phyloP scores from a whole-genome alignment of 2,113 vertebrate species.

The Pangasianodon gigas region DNA sequence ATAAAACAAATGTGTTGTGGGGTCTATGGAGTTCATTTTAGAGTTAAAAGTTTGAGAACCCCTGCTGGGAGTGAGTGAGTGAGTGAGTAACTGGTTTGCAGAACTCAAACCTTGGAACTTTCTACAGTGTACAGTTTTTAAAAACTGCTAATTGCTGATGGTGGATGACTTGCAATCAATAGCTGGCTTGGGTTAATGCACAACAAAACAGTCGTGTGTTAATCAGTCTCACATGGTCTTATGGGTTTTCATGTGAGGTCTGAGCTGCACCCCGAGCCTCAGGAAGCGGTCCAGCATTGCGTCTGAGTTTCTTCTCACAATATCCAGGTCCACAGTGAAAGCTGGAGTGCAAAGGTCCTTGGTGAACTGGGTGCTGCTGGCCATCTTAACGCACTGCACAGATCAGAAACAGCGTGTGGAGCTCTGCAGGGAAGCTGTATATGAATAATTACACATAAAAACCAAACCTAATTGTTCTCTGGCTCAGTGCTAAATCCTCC shows the following conservation, averaged over 20 bases:
- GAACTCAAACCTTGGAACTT: neutral
- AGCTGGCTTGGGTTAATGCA: neutral
- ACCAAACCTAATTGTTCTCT: too few relatives aligned
- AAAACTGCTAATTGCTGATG: too few relatives aligned
- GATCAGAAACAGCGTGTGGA: neutral
- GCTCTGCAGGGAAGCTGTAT: neutral
- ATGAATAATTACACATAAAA: neutral
- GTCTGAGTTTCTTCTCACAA: constrained; percentile 70
- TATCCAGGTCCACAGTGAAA: constrained; percentile 72
- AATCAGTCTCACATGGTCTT: constrained; percentile 76
- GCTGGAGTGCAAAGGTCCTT: constrained; percentile 73
- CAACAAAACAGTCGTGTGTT: neutral
- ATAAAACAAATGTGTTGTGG: neutral
- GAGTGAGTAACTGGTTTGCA: neutral
- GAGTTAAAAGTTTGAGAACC: neutral
- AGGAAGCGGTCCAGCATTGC: constrained; percentile 73
- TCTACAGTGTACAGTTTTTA: neutral
- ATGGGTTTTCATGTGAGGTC: constrained; percentile 86
- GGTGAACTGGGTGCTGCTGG: constrained; percentile 11
- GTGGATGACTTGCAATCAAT: neutral
- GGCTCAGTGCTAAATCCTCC: too few relatives aligned
- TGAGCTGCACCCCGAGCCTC: constrained; percentile 74
- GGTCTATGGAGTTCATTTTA: neutral
- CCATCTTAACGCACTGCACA: constrained; percentile 29
- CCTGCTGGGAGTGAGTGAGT: too few relatives aligned